Percentiles rank a stretch among this genome's conserved stretches.
These are phyloP conservation scores for Aptenodytes patagonicus DNA, from an alignment of 2,113 vertebrate genomes.

Conservation along the genomic window DNA sequence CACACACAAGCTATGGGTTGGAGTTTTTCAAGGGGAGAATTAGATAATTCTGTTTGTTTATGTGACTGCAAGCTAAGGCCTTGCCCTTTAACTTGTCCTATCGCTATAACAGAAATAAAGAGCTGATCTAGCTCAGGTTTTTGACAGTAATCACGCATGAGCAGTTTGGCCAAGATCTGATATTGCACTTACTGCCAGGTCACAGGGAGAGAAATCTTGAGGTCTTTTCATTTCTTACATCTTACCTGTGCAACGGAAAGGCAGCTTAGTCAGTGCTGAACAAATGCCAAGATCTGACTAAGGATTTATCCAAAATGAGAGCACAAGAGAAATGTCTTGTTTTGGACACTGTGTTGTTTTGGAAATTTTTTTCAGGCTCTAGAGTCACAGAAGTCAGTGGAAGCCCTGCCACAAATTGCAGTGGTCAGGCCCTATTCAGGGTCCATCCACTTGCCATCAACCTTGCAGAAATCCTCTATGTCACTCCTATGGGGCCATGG, in stretches of 20 bases:
- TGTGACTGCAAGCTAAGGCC: neutral
- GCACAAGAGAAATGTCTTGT: neutral
- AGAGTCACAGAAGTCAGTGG: neutral
- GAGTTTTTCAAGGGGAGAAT: neutral
- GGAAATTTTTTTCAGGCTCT: neutral
- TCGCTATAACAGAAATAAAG: neutral
- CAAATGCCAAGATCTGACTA: neutral
- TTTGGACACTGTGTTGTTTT: neutral
- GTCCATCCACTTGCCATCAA: neutral
- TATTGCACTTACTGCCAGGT: neutral
- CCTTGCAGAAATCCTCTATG: neutral
- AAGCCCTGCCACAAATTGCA: neutral
- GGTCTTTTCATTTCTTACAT: neutral
- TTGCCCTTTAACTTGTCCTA: slow-evolving; percentile 28
- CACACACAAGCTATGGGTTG: neutral
- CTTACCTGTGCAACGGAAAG: neutral
- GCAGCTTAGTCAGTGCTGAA: slow-evolving; percentile 4
- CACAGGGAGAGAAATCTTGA: neutral
- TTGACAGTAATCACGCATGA: neutral
- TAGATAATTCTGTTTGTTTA: neutral
- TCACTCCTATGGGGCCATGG: neutral
- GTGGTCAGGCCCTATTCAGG: neutral
- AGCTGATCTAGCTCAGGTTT: neutral
- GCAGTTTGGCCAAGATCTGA: neutral
- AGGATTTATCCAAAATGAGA: neutral